Conservation (phyloP, 2,888 invertebrate species). For the Lasioglossum villosulum region DNA sequence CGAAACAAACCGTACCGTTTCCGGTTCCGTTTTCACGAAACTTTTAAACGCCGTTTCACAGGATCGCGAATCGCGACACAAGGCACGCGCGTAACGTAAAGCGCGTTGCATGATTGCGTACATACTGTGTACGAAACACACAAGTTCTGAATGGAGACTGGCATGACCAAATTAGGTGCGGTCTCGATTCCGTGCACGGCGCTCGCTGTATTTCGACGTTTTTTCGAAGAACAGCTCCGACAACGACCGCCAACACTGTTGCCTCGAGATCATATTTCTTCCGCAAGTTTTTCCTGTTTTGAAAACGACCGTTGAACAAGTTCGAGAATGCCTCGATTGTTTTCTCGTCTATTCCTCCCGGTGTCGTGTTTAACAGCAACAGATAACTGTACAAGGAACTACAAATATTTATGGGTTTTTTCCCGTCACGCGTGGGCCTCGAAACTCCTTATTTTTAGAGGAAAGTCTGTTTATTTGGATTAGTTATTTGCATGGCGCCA, state of each 20-base stretch:
- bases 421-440: conserved; percentile 15
- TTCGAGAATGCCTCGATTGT: background rate
- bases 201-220: conserved; percentile 48
- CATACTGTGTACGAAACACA: conserved; percentile 71
- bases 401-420: conserved; percentile 14
- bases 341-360: background rate
- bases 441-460: conserved; percentile 73
- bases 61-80: too few relatives aligned
- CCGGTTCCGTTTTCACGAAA: background rate
- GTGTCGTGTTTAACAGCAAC: conserved; percentile 5
- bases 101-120: conserved; percentile 65
- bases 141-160: conserved; percentile 75
- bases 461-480: conserved; percentile 79
- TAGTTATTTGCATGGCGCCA: conserved; percentile 76
- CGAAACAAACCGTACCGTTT: background rate
- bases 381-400: background rate
- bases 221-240: conserved; percentile 21
- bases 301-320: too few relatives aligned
- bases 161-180: conserved; percentile 78
- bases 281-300: background rate
- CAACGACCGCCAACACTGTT: background rate
- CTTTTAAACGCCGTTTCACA: conserved; percentile 16
- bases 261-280: background rate
- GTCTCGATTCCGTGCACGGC: conserved; percentile 64
- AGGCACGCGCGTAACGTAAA: conserved; percentile 38